Base-by-base conservation (phyloP, 2,888 invertebrate genomes). In the Ryuthela nishihirai region DNA sequence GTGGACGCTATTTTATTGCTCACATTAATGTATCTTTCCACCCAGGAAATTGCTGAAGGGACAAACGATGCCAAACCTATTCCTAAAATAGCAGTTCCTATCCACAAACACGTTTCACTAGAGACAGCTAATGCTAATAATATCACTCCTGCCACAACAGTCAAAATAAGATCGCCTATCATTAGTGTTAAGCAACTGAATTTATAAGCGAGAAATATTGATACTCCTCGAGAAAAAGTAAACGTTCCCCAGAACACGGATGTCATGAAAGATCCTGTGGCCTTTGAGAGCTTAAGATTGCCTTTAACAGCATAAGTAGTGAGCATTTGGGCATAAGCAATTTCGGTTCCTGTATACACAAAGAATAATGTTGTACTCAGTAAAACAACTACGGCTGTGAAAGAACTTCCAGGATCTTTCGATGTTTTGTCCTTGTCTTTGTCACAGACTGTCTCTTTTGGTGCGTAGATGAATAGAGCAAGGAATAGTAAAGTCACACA, bases 61-160 rank as follows among this genome's bases (percentile, higher is more conserved):
- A 76, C 76, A 3, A 75, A 70, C 5, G 76, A 75, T 0, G 76
- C 75, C 67, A 76, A 70, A 12, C 77, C 77, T 3, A 74, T 64
- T 2, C 76, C 76, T 6, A 77, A 64, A 4, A 72, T 62, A 4
- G 72, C 67, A 1, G 75, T 71, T 5, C 74, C 74, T 10, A 72
- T 56, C 74, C 75, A 76, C 40, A 77, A 55, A 21, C 72, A 55
- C 17, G 67, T 64, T 24, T 71, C 68, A 7, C 65, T 54, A 3
- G 64, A 53, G 9, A 67, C 55, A 2, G 72, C 69, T 20, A 68
- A 67, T 43, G 73, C 67, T 2, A 65, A 62, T 6, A 76, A 64
- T 7, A 75, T 63, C 3, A 71, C 50, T 1, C 73, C 69, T 9
- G 72, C 75, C 0, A 69, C 43, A 1, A 74, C 56, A 26, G 68